Base-by-base conservation (phyloP, 2,797 vertebrate species). In the Scomberomorus guttatus region DNA sequence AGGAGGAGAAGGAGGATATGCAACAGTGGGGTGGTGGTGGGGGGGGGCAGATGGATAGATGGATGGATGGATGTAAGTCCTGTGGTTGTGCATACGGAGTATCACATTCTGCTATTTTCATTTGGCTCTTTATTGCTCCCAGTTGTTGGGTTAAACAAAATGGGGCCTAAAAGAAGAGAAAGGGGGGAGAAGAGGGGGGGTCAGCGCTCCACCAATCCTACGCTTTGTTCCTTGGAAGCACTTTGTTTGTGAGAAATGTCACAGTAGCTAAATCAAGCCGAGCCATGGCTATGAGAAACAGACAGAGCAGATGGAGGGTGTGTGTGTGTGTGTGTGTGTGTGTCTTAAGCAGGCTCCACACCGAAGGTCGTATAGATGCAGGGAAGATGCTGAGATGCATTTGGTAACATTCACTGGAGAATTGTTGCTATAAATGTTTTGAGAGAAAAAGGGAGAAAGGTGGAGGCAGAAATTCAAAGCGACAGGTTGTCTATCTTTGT, bases 241-340 rank as follows among this genome's bases (percentile, higher is more conserved):
- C 77, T 74, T 90, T 90, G 86, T 93, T 94, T 93, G 87, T 17
- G 65, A 89, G 81, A 93, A 93, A 92, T 90, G 92, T 94, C 93
- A 93, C 92, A 92, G 92, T 93, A 92, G 91, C 90, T 94, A 87
- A 91, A 93, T 93, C 88, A 90, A 85, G 68, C 54, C 8, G 66
- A 81, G 64, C 61, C 75, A 51, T 13, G 48, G 59, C 86, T 80
- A 81, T 80, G 80, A 78, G 69, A 92, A 92, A 80, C 88, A 86
- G 90, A 81, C 52, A 25, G 63, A 61, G 48, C 68, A 77, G 61
- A 77, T 77, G 64, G 52, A 81, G 37, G 62, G 25, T 39, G 34
- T 2, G 32, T 37, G 64, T 27, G 15, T 34, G 46, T 77, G 62
- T 17, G 17, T 65, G 39, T 24, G 18, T 56, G 29, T 60, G 46